These are phyloP conservation scores for Tragelaphus strepsiceros DNA, from an alignment of 2,113 vertebrate species.

Conservation along the genomic window DNA sequence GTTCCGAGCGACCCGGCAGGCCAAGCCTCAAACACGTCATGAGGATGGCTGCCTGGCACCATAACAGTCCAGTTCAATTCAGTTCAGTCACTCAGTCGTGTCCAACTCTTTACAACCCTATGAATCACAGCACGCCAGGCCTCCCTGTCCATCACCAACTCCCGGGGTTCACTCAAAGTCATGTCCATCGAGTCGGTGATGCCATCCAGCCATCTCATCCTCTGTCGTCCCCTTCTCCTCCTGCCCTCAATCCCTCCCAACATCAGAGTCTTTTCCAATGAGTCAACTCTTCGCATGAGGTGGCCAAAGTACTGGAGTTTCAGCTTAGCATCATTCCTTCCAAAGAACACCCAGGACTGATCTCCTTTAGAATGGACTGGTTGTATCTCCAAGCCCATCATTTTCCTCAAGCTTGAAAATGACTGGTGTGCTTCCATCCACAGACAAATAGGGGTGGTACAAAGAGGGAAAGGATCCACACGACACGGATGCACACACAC, in stretches of 20 bases:
- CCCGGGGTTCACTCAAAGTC: accelerated
- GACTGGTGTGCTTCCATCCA: not conserved
- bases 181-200: accelerated
- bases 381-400: not conserved
- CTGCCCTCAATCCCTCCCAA: no score
- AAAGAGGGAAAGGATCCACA: not conserved
- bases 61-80: no score
- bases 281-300: no score
- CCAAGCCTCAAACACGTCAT: not conserved
- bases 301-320: no score
- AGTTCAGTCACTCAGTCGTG: no score
- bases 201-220: no score
- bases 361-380: no score
- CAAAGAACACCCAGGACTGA: no score
- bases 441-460: not conserved
- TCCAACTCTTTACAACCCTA: accelerated
- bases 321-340: no score
- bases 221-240: accelerated
- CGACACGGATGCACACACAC: accelerated
- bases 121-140: no score
- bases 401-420: not conserved
- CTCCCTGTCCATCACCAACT: no score
- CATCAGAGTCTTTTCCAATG: no score
- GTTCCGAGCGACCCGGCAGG: not conserved
- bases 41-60: not conserved